Conservation (phyloP, 2,888 invertebrate genomes). For the Catocala nupta region DNA sequence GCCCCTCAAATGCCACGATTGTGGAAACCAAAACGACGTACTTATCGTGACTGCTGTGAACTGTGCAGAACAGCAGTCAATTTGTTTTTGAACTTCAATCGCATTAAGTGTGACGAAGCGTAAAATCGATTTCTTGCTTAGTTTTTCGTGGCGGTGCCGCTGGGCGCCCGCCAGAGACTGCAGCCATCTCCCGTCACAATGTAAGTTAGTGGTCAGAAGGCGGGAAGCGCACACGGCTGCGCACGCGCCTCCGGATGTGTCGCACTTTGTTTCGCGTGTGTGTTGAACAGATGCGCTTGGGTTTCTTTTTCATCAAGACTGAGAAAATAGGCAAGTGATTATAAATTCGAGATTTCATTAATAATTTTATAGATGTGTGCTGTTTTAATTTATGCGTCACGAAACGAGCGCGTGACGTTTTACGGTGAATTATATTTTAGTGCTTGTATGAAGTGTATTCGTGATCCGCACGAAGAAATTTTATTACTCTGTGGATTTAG, state of each 20-base stretch:
- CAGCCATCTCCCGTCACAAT: conserved; percentile 38
- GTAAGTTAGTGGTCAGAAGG: conserved; percentile 50
- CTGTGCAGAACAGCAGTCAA: conserved; percentile 9
- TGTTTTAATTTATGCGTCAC: conserved; percentile 8
- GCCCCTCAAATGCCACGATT: background rate
- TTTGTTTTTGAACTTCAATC: conserved; percentile 36
- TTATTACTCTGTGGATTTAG: conserved; percentile 4
- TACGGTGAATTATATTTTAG: conserved; percentile 8
- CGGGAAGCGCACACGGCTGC: conserved; percentile 58
- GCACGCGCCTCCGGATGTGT: conserved; percentile 71
- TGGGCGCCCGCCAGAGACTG: conserved; percentile 48
- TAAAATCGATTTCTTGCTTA: conserved; percentile 62
- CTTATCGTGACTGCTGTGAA: background rate
- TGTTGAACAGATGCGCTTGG: conserved; percentile 71
- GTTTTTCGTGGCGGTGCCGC: conserved; percentile 53
- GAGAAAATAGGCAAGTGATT: conserved; percentile 76
- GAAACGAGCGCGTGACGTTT: conserved; percentile 14
- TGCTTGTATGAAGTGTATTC: conserved; percentile 15
- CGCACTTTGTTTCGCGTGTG: conserved; percentile 64
- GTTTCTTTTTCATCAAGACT: conserved; percentile 69
- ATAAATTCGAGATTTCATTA: conserved; percentile 34
- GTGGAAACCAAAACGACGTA: background rate
- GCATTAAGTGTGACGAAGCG: conserved; percentile 44
- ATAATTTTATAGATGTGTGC: conserved; percentile 28
- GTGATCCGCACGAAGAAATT: conserved; percentile 12